These are phyloP conservation scores for Fundulus diaphanus DNA, from an alignment of 2,797 vertebrate genomes.

Conservation along the genomic window DNA sequence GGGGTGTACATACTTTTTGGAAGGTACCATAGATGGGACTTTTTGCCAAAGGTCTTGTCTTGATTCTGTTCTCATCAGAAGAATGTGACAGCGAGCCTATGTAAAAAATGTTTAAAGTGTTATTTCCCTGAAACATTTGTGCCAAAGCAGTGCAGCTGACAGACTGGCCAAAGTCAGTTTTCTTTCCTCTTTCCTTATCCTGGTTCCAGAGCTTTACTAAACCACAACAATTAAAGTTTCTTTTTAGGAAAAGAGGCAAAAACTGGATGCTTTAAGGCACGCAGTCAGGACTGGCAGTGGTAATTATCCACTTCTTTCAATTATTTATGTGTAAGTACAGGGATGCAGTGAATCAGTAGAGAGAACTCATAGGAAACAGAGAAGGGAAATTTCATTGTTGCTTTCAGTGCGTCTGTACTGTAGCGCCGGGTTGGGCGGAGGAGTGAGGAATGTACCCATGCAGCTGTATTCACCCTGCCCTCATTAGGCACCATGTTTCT, in stretches of 20 bases:
- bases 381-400: constrained; percentile 34
- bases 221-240: not conserved
- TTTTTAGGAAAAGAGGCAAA: not conserved
- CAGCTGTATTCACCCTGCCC: constrained; percentile 49
- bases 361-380: constrained; percentile 17
- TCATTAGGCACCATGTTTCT: constrained; percentile 44
- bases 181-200: constrained; percentile 12
- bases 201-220: constrained; percentile 10
- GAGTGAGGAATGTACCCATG: constrained; percentile 72
- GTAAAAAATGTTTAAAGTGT: constrained; percentile 8
- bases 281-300: constrained; percentile 6
- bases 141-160: constrained; percentile 1
- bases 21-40: not conserved
- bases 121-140: constrained; percentile 19
- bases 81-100: constrained; percentile 15
- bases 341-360: constrained; percentile 40
- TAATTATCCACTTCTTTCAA: constrained; percentile 47
- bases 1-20: too few relatives aligned
- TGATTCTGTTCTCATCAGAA: constrained; percentile 18
- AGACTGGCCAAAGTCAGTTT: not conserved
- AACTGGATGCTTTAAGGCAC: constrained; percentile 1
- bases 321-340: constrained; percentile 74
- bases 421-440: constrained; percentile 46
- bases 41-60: not conserved
- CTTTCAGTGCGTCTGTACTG: constrained; percentile 25